Percentiles rank a stretch among this genome's conserved stretches.
These are phyloP conservation scores for Portevinia maculata DNA, from an alignment of 2,888 invertebrate species.

Conservation along the genomic window DNA sequence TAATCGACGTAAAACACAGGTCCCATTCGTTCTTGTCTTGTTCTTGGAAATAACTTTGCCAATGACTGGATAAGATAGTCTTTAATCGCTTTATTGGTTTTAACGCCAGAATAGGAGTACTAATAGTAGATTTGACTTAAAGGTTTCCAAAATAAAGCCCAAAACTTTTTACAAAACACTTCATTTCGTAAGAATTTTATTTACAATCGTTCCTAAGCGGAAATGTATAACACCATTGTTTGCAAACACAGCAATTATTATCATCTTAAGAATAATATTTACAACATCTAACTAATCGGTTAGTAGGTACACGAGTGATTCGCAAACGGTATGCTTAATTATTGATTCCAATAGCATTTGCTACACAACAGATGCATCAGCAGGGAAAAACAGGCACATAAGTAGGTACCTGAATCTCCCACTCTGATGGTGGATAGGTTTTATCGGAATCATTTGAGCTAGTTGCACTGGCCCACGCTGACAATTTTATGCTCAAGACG, in stretches of 20 bases:
- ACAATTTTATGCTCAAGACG: slow-evolving; percentile 12
- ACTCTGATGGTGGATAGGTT: slow-evolving; percentile 27
- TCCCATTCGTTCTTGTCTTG: too few relatives aligned
- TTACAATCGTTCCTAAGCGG: neutral
- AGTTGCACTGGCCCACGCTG: slow-evolving; percentile 36
- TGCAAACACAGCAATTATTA: slow-evolving; percentile 16
- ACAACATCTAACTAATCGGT: slow-evolving; percentile 19
- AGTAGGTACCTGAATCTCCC: slow-evolving; percentile 11
- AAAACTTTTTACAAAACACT: too few relatives aligned
- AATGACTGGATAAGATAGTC: too few relatives aligned
- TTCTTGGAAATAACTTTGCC: too few relatives aligned
- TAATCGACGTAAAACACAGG: too few relatives aligned
- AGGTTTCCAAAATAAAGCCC: too few relatives aligned
- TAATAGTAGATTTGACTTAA: too few relatives aligned
- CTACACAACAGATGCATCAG: slow-evolving; percentile 16
- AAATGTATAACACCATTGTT: slow-evolving; percentile 20
- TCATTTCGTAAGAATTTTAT: too few relatives aligned
- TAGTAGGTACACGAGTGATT: slow-evolving; percentile 29
- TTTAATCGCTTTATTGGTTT: too few relatives aligned
- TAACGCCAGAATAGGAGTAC: too few relatives aligned
- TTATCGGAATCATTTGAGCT: slow-evolving; percentile 32
- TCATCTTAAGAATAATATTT: neutral
- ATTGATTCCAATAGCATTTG: slow-evolving; percentile 34
- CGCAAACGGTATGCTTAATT: slow-evolving; percentile 58
- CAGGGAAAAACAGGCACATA: slow-evolving; percentile 5